Conservation (phyloP, 2,113 vertebrate species). For the Proterorhinus semilunaris region DNA sequence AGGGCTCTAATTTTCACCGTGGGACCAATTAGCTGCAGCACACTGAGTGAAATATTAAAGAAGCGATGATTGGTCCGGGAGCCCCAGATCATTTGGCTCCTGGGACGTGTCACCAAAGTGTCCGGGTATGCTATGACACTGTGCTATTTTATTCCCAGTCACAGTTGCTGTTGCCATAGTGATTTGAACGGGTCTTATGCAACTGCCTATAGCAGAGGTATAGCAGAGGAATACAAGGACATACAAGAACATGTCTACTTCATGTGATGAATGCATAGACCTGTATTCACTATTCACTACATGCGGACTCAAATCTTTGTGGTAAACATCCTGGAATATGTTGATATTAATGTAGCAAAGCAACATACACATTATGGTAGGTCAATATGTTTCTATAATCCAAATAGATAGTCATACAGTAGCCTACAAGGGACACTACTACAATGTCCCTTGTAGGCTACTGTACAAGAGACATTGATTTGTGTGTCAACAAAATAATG, state of each 20-base stretch:
- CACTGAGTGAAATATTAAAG: background rate
- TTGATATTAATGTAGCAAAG: too few species aligned
- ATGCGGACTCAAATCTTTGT: background rate
- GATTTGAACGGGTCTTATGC: conserved; percentile 56
- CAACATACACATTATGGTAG: too few species aligned
- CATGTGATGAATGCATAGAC: background rate
- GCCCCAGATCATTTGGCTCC: conserved; percentile 12
- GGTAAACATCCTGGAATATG: too few species aligned
- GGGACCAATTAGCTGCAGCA: background rate
- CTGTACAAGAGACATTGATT: too few species aligned
- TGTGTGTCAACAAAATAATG: too few species aligned
- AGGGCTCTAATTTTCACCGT: conserved; percentile 12
- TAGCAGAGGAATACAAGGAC: conserved; percentile 15
- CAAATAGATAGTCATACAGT: too few species aligned
- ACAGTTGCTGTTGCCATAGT: conserved; percentile 64
- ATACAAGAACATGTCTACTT: conserved; percentile 7
- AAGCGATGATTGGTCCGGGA: conserved; percentile 16
- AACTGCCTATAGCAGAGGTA: conserved; percentile 58
- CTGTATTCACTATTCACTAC: background rate
- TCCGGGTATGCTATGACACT: conserved; percentile 25
- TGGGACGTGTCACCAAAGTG: background rate
- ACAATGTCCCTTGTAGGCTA: too few species aligned
- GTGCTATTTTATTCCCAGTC: conserved; percentile 19
- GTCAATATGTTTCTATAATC: too few species aligned
- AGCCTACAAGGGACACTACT: too few species aligned